Percentiles rank a stretch among this genome's conserved stretches.
These are phyloP conservation scores for Neoscelio sp. DNA, from an alignment of 2,888 invertebrate genomes.

Conservation along the genomic window DNA sequence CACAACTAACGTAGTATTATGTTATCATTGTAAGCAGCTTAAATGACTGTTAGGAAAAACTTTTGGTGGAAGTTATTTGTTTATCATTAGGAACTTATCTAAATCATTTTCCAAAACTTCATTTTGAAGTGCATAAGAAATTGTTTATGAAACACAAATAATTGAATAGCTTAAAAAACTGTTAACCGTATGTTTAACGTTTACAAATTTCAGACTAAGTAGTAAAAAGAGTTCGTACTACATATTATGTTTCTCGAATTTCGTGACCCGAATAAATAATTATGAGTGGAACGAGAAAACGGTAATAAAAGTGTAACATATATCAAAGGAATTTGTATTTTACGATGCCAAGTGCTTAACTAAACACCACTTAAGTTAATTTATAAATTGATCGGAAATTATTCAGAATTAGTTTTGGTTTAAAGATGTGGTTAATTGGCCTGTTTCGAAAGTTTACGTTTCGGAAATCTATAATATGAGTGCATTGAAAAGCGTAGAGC, in stretches of 20 bases:
- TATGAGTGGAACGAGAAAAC: background rate
- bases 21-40: too few species aligned
- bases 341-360: background rate
- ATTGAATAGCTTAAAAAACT: background rate
- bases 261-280: slow-evolving; percentile 18
- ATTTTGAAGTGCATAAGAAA: background rate
- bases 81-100: background rate
- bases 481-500: slow-evolving; percentile 2
- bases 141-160: background rate
- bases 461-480: too few species aligned
- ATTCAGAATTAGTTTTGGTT: too few species aligned
- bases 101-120: background rate
- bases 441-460: too few species aligned
- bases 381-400: slow-evolving; percentile 1
- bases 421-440: too few species aligned
- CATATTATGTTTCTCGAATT: slow-evolving; percentile 7
- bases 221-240: background rate
- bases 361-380: background rate
- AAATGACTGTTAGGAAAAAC: too few species aligned
- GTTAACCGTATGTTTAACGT: background rate
- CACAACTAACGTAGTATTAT: too few species aligned
- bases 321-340: slow-evolving; percentile 8
- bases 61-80: too few species aligned
- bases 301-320: background rate
- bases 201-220: background rate